These are phyloP conservation scores for Eciton burchellii DNA, from an alignment of 1,140 invertebrate species.

Conservation along the genomic window DNA sequence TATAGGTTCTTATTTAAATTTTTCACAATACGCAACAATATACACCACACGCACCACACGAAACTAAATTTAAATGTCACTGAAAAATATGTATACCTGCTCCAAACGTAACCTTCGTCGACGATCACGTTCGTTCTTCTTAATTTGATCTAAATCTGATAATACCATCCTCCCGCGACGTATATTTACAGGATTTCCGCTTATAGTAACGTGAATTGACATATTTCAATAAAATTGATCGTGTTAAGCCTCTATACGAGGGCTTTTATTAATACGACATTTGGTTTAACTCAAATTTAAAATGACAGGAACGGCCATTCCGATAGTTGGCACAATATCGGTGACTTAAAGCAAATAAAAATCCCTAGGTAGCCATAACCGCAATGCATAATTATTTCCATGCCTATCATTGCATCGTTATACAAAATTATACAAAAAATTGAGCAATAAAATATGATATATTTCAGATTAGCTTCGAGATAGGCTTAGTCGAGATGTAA, in stretches of 20 bases:
- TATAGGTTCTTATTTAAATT: background rate
- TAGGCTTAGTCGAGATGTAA: too few species aligned
- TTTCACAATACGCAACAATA: background rate
- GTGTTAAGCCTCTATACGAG: background rate
- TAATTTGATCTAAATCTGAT: slow-evolving; percentile 82
- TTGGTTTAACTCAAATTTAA: slow-evolving; percentile 68
- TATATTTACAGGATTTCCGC: slow-evolving; percentile 84
- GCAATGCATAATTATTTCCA: too few species aligned
- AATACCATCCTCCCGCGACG: slow-evolving; percentile 83
- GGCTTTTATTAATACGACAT: slow-evolving; percentile 5
- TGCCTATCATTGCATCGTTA: too few species aligned
- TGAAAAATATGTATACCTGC: slow-evolving; percentile 79
- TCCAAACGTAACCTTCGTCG: slow-evolving; percentile 86
- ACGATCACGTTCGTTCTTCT: slow-evolving; percentile 85
- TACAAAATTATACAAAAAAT: too few species aligned
- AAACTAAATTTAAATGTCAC: background rate
- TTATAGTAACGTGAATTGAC: slow-evolving; percentile 86
- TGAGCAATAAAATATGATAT: too few species aligned
- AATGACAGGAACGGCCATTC: slow-evolving; percentile 62
- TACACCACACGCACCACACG: too few species aligned
- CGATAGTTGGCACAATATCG: slow-evolving; percentile 10
- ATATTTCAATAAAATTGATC: slow-evolving; percentile 75
- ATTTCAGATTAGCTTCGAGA: too few species aligned
- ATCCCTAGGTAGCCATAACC: background rate
- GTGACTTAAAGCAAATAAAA: background rate